Base-by-base conservation (phyloP, 2,888 invertebrate genomes). In the Archaeoteleia sp. region DNA sequence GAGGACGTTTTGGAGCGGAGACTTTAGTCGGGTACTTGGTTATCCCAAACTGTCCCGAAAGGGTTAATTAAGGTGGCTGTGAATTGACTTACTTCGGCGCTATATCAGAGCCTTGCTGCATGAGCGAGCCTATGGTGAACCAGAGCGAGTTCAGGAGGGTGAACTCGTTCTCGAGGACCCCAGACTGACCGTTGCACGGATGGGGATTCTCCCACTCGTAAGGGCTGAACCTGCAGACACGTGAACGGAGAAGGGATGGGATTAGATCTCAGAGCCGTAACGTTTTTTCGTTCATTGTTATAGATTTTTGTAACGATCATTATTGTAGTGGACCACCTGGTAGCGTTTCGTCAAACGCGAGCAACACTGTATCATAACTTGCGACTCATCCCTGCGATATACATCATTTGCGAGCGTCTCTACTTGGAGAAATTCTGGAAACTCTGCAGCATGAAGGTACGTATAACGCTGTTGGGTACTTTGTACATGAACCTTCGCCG, bases 141-240 rank as follows among this genome's bases (percentile, higher is more conserved):
- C 96, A 96, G 86, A 96, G 91, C 86, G 94, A 94, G 90, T 95
- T 95, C 87, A 94, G 90, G 85, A 95, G 89, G 81, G 93, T 94
- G 90, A 95, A 93, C 87, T 93, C 93, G 89, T 96, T 95, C 90
- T 95, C 94, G 86, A 95, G 88, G 82, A 93, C 91, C 85, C 92
- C 93, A 77, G 93, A 92, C 87, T 94, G 94, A 81, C 92, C 92
- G 87, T 93, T 90, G 89, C 93, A 93, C 84, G 92, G 92, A 89
- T 93, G 90, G 76, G 95, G 93, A 88, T 92, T 93, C 88, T 94
- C 93, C 94, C 94, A 95, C 89, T 96, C 96, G 88, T 95, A 95
- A 79, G 96, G 95, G 87, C 74, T 74, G 55, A 73, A 72, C 90
- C 95, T 93, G 89, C 82, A 86, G 87, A 86, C 85, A 86, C 74